Conservation (phyloP, 2,113 vertebrate species). For the Gallinago undulata region DNA sequence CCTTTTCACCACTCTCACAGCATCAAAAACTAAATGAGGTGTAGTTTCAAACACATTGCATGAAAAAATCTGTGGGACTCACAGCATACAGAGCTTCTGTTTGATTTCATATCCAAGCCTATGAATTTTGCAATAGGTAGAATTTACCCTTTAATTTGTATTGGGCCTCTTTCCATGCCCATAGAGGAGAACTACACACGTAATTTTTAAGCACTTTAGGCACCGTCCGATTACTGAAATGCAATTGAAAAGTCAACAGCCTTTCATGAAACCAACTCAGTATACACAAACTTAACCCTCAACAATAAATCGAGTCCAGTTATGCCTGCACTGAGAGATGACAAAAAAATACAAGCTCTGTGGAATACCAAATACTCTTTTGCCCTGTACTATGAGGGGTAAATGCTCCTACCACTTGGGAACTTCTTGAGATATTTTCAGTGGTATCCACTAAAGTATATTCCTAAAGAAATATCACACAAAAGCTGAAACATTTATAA, state of each 20-base stretch:
- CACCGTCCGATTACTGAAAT: background rate
- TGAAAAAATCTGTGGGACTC: background rate
- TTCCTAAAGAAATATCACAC: background rate
- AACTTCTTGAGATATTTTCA: background rate
- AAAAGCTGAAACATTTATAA: background rate
- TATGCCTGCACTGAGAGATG: background rate
- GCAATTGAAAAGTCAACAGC: background rate
- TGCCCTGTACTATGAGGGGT: background rate
- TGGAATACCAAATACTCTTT: background rate
- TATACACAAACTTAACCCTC: background rate
- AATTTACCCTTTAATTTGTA: conserved; percentile 27
- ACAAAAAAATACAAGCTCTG: background rate
- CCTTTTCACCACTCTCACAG: background rate
- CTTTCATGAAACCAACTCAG: background rate
- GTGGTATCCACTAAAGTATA: background rate
- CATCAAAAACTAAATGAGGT: background rate
- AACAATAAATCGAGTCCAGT: background rate
- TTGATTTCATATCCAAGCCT: background rate
- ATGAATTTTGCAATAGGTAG: conserved; percentile 12
- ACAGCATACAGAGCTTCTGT: background rate
- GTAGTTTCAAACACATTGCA: background rate
- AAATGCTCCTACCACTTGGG: background rate
- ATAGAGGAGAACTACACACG: background rate
- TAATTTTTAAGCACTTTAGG: background rate
- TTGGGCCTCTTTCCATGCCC: background rate